Percentiles rank a stretch among this genome's conserved stretches.
Conservation (phyloP, 2,113 vertebrate genomes). For the Pseudonaja textilis region DNA sequence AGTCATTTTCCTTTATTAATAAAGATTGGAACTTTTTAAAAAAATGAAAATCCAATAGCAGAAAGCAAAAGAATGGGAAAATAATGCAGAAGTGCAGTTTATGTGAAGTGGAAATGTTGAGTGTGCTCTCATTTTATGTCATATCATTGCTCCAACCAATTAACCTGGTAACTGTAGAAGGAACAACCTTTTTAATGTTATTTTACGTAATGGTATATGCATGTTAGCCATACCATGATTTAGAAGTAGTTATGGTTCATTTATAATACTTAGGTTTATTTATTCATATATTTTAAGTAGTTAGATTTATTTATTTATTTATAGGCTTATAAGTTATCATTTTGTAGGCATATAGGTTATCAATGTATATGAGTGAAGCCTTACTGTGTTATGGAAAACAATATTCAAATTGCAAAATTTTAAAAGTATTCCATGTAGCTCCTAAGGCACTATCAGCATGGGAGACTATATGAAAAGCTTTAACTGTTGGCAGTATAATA, state of each 20-base stretch:
- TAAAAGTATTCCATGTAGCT: background rate
- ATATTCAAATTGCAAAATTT: background rate
- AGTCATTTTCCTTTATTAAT: background rate
- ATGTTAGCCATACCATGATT: background rate
- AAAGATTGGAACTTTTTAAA: background rate
- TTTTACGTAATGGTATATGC: background rate
- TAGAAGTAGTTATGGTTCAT: background rate
- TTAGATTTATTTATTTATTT: too few relatives aligned
- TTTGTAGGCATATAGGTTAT: background rate
- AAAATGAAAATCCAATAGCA: background rate
- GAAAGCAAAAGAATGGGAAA: background rate
- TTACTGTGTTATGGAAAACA: background rate
- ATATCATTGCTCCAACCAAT: background rate
- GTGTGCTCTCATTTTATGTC: background rate
- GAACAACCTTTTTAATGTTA: background rate
- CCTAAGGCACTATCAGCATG: background rate
- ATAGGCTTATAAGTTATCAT: background rate
- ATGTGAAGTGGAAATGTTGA: background rate
- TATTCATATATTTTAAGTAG: background rate
- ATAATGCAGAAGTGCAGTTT: background rate
- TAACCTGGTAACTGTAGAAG: background rate
- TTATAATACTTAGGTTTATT: background rate
- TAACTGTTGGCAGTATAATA: background rate
- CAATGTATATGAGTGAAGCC: background rate
- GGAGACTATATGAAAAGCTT: background rate